Conservation (phyloP, 2,888 invertebrate genomes). For the Caenorhabditis imperialis region DNA sequence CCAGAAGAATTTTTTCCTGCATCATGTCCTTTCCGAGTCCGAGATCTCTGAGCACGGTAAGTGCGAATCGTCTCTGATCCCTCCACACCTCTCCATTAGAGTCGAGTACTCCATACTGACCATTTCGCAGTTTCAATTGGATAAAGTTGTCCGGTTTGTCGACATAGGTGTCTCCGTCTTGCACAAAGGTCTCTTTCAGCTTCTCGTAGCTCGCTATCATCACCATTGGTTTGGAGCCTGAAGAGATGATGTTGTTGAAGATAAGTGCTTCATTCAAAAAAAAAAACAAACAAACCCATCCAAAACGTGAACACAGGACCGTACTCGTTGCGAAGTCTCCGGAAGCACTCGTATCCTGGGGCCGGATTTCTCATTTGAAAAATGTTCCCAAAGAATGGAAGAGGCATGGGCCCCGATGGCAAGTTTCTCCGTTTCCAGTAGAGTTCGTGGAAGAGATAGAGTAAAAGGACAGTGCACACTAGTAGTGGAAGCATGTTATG, state of each 20-base stretch:
- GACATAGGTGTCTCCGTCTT: constrained; percentile 52
- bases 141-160: constrained; percentile 24
- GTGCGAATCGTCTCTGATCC: constrained; percentile 54
- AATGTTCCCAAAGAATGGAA: constrained; percentile 61
- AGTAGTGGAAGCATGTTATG: too few relatives aligned
- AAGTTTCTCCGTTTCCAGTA: constrained; percentile 67
- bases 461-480: too few relatives aligned
- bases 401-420: constrained; percentile 68
- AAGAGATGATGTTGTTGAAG: background rate
- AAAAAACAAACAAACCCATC: constrained; percentile 15
- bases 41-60: constrained; percentile 47
- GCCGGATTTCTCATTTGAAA: too few relatives aligned
- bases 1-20: constrained; percentile 29
- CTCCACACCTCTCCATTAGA: constrained; percentile 49
- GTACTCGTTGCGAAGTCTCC: constrained; percentile 12
- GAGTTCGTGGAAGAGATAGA: constrained; percentile 58
- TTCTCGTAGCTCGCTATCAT: constrained; percentile 23
- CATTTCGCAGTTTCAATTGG: constrained; percentile 26
- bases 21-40: constrained; percentile 56
- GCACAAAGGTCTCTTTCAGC: constrained; percentile 55
- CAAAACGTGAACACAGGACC: constrained; percentile 25
- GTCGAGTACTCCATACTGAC: constrained; percentile 42
- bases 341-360: background rate
- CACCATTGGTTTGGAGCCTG: constrained; percentile 17
- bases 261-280: background rate